These are phyloP conservation scores for Sphaerophoria rueppellii DNA, from an alignment of 2,888 invertebrate species.

Conservation along the genomic window DNA sequence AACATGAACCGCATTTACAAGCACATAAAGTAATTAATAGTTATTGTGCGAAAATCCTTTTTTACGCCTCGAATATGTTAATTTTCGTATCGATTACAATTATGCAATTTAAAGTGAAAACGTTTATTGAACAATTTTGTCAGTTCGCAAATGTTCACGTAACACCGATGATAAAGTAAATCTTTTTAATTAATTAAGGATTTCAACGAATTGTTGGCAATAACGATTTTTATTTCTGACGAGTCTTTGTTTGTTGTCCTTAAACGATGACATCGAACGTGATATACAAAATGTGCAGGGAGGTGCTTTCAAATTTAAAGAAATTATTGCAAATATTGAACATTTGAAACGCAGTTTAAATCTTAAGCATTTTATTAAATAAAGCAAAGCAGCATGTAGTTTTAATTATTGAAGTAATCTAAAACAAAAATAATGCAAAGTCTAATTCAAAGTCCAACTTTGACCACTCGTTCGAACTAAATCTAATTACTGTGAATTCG, in stretches of 20 bases:
- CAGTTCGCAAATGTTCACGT: slow-evolving; percentile 23
- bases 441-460: background rate
- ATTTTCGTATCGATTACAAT: slow-evolving; percentile 64
- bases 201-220: slow-evolving; percentile 27
- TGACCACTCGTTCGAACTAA: background rate
- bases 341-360: too few species aligned
- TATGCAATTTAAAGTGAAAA: slow-evolving; percentile 53
- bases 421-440: background rate
- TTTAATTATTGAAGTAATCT: too few species aligned
- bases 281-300: too few species aligned
- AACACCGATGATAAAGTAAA: slow-evolving; percentile 29
- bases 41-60: slow-evolving; percentile 67
- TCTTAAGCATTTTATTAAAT: too few species aligned
- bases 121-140: slow-evolving; percentile 45
- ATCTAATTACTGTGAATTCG: background rate
- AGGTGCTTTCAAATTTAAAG: too few species aligned
- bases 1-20: background rate
- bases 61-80: slow-evolving; percentile 52
- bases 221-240: slow-evolving; percentile 6
- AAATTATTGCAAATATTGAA: too few species aligned
- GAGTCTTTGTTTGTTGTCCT: slow-evolving; percentile 1
- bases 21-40: slow-evolving; percentile 60
- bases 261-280: background rate
- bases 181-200: slow-evolving; percentile 55
- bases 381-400: too few species aligned